Base-by-base conservation (phyloP, 1,140 invertebrate species). In the Glomeris maerens region DNA sequence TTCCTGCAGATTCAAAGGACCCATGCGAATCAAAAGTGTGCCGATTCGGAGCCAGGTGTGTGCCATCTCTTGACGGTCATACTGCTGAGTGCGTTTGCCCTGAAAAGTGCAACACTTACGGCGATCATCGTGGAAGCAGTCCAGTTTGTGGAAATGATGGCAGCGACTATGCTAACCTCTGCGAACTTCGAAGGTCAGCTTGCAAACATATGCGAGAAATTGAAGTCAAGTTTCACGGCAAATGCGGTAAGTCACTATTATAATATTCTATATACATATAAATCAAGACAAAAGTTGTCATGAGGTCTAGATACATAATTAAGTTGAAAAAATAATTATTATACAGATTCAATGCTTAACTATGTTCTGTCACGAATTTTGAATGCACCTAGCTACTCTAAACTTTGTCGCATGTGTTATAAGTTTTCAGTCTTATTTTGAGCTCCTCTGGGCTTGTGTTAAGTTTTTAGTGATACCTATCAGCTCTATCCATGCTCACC, bases 231-330 rank as follows among this genome's bases (percentile, higher is more conserved):
- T 91, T 84, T 67, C 74, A 75, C 50, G 89, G 89, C 39, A 85
- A 84, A 73, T 93, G 89, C 68, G 87, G 88, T 93, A 67, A 79
- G 82, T 77, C n/a, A n/a, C n/a, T n/a, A n/a, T n/a, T n/a, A n/a
- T n/a, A n/a, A n/a, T n/a, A n/a, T n/a, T n/a, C n/a, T n/a, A n/a
- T n/a, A n/a, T n/a, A n/a, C n/a, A n/a, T n/a, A n/a, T n/a, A n/a
- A n/a, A n/a, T n/a, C n/a, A n/a, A n/a, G n/a, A n/a, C n/a, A n/a
- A n/a, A n/a, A n/a, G n/a, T n/a, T n/a, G n/a, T n/a, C n/a, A n/a
- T n/a, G n/a, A n/a, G n/a, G n/a, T n/a, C n/a, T n/a, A n/a, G n/a
- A n/a, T n/a, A n/a, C n/a, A n/a, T n/a, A n/a, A n/a, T n/a, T n/a
- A n/a, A n/a, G n/a, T n/a, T n/a, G n/a, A n/a, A n/a, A n/a, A n/a